Base-by-base conservation (phyloP, 2,888 invertebrate species). In the Erebia palarica region DNA sequence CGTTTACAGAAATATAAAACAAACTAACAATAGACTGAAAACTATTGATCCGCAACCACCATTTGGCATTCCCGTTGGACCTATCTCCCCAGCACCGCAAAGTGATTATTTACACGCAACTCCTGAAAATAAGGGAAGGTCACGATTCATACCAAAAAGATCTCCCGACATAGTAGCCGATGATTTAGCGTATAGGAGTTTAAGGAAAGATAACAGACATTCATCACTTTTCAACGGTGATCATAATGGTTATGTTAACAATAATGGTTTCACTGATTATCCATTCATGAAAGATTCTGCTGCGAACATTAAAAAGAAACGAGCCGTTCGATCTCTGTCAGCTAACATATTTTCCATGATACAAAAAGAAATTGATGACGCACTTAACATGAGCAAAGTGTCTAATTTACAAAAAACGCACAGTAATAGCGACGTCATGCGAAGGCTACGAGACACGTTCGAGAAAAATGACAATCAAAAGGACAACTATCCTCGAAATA, bases 41-140 rank as follows among this genome's bases (percentile, higher is more conserved):
- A 94, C 96, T 8, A 82, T 95, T 3, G 97, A 98, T 68, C 97
- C 96, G 16, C 98, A 98, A 82, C 97, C 97, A 53, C 97, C 97
- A 1, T 98, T 98, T 84, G 98, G 98, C 21, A 98, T 98, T 81
- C 98, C 98, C 0, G 86, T 98, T 53, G 97, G 97, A 2, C 97
- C 97, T 13, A 96, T 97, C 27, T 95, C 96, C 0, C 95, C 96
- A 1, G 96, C 97, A 7, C 95, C 97, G 0, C 95, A 96, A 73
- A 97, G 96, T 78, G 97, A 98, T 85, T 98, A 98, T 82, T 92
- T 98, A 69, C 97, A 97, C 83, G 96, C 96, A 1, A 94, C 94
- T 14, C 96, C 96, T 3, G 94, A 95, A 80, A 94, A 90, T 70
- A 94, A 94, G 76, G 88, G 88, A 13, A 94, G 95, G 68, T 94